These are phyloP conservation scores for Steinernema hermaphroditum DNA, from an alignment of 2,888 invertebrate genomes.

Conservation along the genomic window DNA sequence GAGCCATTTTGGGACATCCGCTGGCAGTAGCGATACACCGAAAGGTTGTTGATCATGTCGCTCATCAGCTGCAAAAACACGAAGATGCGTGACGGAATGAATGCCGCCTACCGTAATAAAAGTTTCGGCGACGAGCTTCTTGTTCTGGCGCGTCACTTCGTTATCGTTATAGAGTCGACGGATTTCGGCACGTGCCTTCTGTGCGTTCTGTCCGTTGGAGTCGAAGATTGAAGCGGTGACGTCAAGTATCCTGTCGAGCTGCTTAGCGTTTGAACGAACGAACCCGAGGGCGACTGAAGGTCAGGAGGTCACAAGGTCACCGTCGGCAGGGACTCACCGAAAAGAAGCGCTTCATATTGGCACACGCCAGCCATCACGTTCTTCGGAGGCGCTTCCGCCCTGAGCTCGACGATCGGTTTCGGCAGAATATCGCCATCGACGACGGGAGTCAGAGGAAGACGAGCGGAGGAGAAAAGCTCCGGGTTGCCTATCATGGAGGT, in stretches of 20 bases:
- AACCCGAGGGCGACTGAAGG: conserved; percentile 57
- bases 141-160: conserved; percentile 34
- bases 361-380: conserved; percentile 57
- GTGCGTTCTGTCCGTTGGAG: background rate
- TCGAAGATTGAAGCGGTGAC: background rate
- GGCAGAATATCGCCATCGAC: conserved; percentile 63
- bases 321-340: conserved; percentile 41
- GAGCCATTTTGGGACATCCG: conserved; percentile 32
- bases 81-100: background rate
- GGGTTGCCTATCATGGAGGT: background rate
- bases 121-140: conserved; percentile 35
- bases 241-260: conserved; percentile 42
- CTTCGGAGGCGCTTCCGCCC: conserved; percentile 50
- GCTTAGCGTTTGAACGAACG: conserved; percentile 50
- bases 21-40: conserved; percentile 38
- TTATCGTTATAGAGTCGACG: conserved; percentile 36
- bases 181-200: background rate
- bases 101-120: conserved; percentile 41
- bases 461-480: conserved; percentile 15
- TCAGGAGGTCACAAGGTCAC: background rate
- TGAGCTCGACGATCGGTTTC: conserved; percentile 41
- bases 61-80: conserved; percentile 43
- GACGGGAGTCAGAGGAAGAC: conserved; percentile 58
- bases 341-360: conserved; percentile 59
- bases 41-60: conserved; percentile 44